These are phyloP conservation scores for Diplodus sargus DNA, from an alignment of 2,797 vertebrate species.

Conservation along the genomic window DNA sequence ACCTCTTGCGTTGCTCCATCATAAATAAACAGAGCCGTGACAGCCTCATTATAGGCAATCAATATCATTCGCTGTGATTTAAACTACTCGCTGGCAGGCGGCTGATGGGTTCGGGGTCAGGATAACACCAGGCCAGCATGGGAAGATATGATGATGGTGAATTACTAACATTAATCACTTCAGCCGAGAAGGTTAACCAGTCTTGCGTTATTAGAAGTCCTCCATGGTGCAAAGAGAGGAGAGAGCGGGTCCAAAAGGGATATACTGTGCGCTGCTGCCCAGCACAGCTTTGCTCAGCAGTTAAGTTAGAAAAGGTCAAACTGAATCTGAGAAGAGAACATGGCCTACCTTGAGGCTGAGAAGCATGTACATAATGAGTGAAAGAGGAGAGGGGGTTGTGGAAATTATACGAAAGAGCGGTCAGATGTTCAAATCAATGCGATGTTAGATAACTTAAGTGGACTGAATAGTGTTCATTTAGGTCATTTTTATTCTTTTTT, in stretches of 20 bases:
- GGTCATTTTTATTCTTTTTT: not conserved
- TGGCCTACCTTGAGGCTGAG: constrained; percentile 29
- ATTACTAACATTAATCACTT: constrained; percentile 73
- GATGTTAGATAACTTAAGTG: constrained; percentile 29
- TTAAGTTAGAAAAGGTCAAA: constrained; percentile 65
- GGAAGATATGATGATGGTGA: constrained; percentile 62
- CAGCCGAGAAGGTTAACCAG: constrained; percentile 58
- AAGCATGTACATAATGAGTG: constrained; percentile 18
- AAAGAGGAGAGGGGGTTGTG: constrained; percentile 11
- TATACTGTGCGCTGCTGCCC: constrained; percentile 28
- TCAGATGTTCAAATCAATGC: constrained; percentile 22
- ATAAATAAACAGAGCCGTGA: constrained; percentile 60
- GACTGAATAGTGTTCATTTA: constrained; percentile 5
- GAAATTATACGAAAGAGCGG: constrained; percentile 31
- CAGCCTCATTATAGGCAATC: constrained; percentile 72
- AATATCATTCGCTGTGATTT: constrained; percentile 63
- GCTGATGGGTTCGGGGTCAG: constrained; percentile 43
- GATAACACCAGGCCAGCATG: constrained; percentile 42
- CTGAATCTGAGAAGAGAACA: constrained; percentile 51
- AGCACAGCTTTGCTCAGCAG: constrained; percentile 41
- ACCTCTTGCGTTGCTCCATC: constrained; percentile 45
- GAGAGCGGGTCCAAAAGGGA: constrained; percentile 29
- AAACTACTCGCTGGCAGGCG: constrained; percentile 32
- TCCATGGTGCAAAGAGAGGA: constrained; percentile 39
- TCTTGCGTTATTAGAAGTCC: constrained; percentile 66